These are phyloP conservation scores for Mola mola DNA, from an alignment of 2,113 vertebrate genomes.

Conservation along the genomic window DNA sequence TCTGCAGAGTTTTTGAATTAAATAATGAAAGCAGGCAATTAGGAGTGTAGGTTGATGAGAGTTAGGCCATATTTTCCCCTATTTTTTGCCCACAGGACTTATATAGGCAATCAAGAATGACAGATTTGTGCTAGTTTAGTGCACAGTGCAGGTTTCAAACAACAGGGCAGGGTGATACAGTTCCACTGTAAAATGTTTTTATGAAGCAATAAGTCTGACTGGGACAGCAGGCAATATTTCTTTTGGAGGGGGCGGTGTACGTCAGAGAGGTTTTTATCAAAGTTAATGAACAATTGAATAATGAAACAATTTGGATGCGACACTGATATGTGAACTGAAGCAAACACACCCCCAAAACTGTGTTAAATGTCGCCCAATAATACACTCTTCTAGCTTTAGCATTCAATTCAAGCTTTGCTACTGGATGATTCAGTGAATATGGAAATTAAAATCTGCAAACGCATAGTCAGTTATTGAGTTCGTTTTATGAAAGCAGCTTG, in stretches of 20 bases:
- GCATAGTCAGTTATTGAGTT: not conserved
- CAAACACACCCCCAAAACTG: not conserved
- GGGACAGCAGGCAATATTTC: constrained; percentile 63
- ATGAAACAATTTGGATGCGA: constrained; percentile 52
- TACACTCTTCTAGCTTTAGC: not conserved
- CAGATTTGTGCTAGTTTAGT: constrained; percentile 16
- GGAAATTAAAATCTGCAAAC: constrained; percentile 10
- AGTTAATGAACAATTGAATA: constrained; percentile 68
- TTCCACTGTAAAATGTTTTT: constrained; percentile 71
- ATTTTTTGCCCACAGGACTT: constrained; percentile 27
- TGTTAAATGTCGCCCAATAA: not conserved
- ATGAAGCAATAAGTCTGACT: constrained; percentile 74
- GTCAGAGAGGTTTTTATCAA: constrained; percentile 58
- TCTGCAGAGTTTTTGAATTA: constrained; percentile 45
- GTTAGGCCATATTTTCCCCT: constrained; percentile 11
- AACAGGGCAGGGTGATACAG: constrained; percentile 55
- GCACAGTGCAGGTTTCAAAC: constrained; percentile 28
- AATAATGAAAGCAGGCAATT: constrained; percentile 28
- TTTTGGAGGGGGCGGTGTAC: constrained; percentile 49
- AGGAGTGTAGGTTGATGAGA: constrained; percentile 9
- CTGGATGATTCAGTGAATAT: not conserved
- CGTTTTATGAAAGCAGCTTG: constrained; percentile 29
- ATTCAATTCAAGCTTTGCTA: constrained; percentile 2
- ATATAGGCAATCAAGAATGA: constrained; percentile 43
- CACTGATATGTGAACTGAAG: constrained; percentile 40